Conservation (phyloP, 2,113 vertebrate genomes). For the Oreocharis arfaki region DNA sequence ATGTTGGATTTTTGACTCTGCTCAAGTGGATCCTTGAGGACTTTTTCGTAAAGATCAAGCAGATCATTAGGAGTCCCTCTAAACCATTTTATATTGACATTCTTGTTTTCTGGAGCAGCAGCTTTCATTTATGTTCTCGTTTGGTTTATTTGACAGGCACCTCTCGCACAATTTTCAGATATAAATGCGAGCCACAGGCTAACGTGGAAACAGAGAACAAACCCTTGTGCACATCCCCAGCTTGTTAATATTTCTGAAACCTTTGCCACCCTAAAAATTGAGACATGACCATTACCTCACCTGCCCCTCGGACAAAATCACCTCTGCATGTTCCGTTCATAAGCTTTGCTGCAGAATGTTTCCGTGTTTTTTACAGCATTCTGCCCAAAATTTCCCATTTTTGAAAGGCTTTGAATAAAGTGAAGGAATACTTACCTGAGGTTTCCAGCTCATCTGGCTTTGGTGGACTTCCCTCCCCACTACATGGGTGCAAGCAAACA, state of each 20-base stretch:
- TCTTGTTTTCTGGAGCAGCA: neutral
- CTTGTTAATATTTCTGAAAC: neutral
- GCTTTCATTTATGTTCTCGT: neutral
- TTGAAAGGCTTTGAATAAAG: neutral
- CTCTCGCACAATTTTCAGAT: neutral
- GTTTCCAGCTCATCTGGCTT: neutral
- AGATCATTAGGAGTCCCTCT: neutral
- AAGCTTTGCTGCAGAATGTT: neutral
- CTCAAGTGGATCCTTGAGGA: neutral
- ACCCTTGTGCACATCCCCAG: neutral
- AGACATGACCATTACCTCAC: neutral
- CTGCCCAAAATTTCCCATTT: neutral
- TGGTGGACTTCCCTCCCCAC: neutral
- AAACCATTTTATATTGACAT: slow-evolving; percentile 22
- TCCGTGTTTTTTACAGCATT: neutral
- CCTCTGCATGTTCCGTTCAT: neutral
- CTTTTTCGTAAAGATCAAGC: neutral
- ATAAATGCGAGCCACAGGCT: neutral
- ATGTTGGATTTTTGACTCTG: neutral
- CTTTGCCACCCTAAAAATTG: neutral
- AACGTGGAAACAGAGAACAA: neutral
- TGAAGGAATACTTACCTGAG: neutral
- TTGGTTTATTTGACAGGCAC: neutral
- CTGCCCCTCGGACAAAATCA: neutral
- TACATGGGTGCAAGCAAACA: neutral